Base-by-base conservation (phyloP, 2,888 invertebrate genomes). In the Kryphioiulus occultus region DNA sequence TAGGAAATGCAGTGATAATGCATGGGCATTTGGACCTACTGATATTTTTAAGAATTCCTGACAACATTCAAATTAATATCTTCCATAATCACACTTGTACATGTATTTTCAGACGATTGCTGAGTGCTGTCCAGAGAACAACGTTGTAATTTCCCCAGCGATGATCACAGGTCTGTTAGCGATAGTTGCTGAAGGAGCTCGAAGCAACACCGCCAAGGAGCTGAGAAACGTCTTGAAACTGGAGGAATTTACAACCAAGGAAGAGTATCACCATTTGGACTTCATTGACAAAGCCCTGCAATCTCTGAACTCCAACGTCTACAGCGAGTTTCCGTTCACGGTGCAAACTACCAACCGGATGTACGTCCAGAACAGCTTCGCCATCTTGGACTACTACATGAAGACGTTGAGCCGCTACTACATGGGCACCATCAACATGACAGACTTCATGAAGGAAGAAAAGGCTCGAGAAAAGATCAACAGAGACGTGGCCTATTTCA, bases 111-210 rank as follows among this genome's bases (percentile, higher is more conserved):
- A 47, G 47, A 47, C 10, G 10, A 47, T 47, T 47, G 47, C 47
- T 15, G 15, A 47, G 1, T 1, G 7, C 47, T 7, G 10, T 47
- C 47, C 47, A 17, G 47, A 47, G 17, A 15, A 17, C 47, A 90
- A 91, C 88, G 87, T 91, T 10, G 91, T 92, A 88, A 89, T 92
- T 88, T 92, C 92, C 0, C 92, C 92, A 0, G 90, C 91, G 89
- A 92, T 92, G 87, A 91, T 92, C 78, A 90, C 91, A 32, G 90
- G 91, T 30, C 92, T 92, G 30, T 89, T 93, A 88, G 90, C 91
- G 42, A 92, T 93, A 92, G 90, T 91, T 19, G 91, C 91, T 44
- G 90, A 91, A 7, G 93, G 92, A 17, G 92, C 92, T 17, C 90
- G 89, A 86, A 91, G 90, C 1, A 89, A 91, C 32, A 92, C 93